A percentile compares a stretch with the other conserved stretches of the same genome.
Evolutionary conservation across 2,888 invertebrate genomes (phyloP).

Genomic region (Panzeria rudis): DNA sequence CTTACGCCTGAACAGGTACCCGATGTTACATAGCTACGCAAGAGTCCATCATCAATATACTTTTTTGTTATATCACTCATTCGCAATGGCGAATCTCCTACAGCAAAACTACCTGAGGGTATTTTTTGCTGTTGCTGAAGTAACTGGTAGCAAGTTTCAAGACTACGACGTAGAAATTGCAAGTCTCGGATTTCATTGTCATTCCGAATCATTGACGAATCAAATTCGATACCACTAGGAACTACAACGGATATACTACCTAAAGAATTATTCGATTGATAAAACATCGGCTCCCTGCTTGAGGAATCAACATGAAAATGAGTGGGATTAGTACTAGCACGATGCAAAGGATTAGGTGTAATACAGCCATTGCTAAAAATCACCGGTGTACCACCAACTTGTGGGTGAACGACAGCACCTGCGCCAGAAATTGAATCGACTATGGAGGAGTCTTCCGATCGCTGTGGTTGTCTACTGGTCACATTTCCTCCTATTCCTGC

Average conservation of each 20-base stretch:
- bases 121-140: constrained; percentile 78
- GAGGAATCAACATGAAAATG: constrained; percentile 71
- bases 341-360: constrained; percentile 78
- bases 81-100: constrained; percentile 69
- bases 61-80: constrained; percentile 77
- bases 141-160: constrained; percentile 83
- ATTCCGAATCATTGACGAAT: constrained; percentile 62
- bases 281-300: constrained; percentile 75
- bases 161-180: constrained; percentile 78
- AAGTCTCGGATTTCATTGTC: constrained; percentile 78
- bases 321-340: constrained; percentile 76
- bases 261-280: constrained; percentile 80
- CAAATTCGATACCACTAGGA: constrained; percentile 76
- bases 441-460: constrained; percentile 58
- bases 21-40: constrained; percentile 83
- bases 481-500: constrained; percentile 71
- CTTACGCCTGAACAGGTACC: constrained; percentile 88
- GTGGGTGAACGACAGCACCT: constrained; percentile 55
- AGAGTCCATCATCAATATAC: constrained; percentile 76
- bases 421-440: constrained; percentile 55
- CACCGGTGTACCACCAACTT: constrained; percentile 75
- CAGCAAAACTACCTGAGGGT: constrained; percentile 74
- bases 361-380: constrained; percentile 79
- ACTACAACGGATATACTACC: constrained; percentile 79
- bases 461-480: constrained; percentile 49